Evolutionary conservation across 2,888 invertebrate species (phyloP).

Genomic region (Ditula angustiorana): DNA sequence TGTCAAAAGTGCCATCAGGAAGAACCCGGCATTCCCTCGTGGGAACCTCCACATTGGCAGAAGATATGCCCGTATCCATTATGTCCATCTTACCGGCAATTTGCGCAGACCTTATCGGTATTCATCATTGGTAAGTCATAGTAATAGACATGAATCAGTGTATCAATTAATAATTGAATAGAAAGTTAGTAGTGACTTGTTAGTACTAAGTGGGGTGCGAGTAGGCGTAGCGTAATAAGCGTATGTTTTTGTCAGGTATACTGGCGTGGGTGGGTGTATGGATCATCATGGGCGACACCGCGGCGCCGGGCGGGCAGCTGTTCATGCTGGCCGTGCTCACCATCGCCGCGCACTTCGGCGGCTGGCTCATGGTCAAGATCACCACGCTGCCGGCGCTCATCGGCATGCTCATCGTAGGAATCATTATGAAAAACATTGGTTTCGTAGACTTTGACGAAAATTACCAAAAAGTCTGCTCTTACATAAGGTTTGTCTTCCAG

Average conservation of each 20-base stretch:
- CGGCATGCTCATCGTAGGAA: constrained; percentile 94
- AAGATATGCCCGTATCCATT: constrained; percentile 93
- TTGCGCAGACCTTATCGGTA: constrained; percentile 91
- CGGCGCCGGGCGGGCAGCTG: constrained; percentile 93
- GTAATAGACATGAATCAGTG: background rate
- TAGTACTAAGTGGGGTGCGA: background rate
- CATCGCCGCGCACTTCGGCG: constrained; percentile 92
- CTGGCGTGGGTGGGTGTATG: constrained; percentile 92
- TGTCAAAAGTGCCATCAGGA: constrained; percentile 92
- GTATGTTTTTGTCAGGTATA: constrained; percentile 73
- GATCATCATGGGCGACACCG: constrained; percentile 90
- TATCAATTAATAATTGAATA: constrained; percentile 5
- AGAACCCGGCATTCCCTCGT: constrained; percentile 89
- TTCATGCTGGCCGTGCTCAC: constrained; percentile 91
- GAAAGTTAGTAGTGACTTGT: constrained; percentile 15
- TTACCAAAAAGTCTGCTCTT: constrained; percentile 88
- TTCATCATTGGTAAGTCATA: constrained; percentile 87
- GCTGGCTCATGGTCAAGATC: constrained; percentile 90
- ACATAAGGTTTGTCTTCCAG: constrained; percentile 88
- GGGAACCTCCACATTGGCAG: constrained; percentile 93
- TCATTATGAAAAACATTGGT: constrained; percentile 89
- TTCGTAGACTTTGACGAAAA: constrained; percentile 89
- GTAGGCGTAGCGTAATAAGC: constrained; percentile 21
- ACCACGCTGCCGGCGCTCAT: constrained; percentile 93
- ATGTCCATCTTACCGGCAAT: constrained; percentile 93